phyloP scores from a whole-genome alignment of 2,113 vertebrate genomes.

The Murina feae region DNA sequence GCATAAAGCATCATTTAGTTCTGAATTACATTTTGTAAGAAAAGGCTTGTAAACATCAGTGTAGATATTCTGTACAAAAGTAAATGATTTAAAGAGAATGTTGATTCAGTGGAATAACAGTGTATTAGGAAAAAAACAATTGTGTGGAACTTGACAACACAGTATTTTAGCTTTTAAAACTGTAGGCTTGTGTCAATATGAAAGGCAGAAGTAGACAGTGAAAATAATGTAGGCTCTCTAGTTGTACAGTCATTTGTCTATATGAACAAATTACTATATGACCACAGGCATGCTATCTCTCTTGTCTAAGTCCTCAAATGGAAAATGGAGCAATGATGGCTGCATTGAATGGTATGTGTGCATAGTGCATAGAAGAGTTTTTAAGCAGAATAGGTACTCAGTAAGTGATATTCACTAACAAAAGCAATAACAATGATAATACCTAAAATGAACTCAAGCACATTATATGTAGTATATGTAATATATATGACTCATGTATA shows the following conservation, averaged over 20 bases:
- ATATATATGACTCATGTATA: background rate
- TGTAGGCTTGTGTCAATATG: background rate
- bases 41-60: background rate
- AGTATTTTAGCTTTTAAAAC: constrained; percentile 14
- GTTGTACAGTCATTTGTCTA: background rate
- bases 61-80: background rate
- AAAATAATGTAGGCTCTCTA: background rate
- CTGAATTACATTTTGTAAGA: constrained; percentile 22
- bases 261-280: background rate
- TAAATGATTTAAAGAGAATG: constrained; percentile 16
- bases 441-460: background rate
- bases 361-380: background rate
- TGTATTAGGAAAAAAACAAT: background rate
- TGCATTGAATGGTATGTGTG: background rate
- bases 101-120: background rate
- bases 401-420: background rate
- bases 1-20: background rate
- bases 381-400: background rate
- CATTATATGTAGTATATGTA: background rate
- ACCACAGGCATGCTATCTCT: background rate
- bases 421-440: background rate
- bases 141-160: background rate
- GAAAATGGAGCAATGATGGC: constrained; percentile 12
- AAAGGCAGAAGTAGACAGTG: background rate
- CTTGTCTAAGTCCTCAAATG: background rate